Conservation (phyloP, 2,113 vertebrate genomes). For the Casuarius casuarius region DNA sequence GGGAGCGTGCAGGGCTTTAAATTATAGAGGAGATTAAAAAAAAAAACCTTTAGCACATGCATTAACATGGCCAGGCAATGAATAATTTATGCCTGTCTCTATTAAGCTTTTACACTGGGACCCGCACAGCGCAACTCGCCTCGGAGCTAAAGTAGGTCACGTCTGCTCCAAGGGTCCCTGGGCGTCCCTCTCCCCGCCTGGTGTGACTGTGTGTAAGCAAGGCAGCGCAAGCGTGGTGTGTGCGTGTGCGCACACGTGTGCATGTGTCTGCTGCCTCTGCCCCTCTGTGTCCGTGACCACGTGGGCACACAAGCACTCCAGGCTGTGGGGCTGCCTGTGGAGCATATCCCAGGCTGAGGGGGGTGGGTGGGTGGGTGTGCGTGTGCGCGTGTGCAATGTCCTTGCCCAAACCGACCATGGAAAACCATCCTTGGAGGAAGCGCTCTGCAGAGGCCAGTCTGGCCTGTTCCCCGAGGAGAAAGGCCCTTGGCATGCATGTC, state of each 20-base stretch:
- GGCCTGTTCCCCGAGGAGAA: not conserved
- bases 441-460: not conserved
- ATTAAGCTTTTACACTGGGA: constrained; percentile 21
- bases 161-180: not conserved
- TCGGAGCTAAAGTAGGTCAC: constrained; percentile 59
- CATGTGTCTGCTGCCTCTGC: not conserved
- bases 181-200: accelerated
- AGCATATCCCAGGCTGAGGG: too few species aligned
- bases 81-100: constrained; percentile 47
- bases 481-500: too few species aligned
- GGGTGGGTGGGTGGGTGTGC: not conserved
- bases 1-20: constrained; percentile 11
- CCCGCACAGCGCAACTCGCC: accelerated
- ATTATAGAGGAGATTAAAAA: constrained; percentile 56
- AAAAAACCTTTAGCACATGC: constrained; percentile 41
- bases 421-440: not conserved
- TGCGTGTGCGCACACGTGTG: not conserved
- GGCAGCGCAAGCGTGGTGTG: too few species aligned
- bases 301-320: not conserved
- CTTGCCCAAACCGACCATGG: too few species aligned
- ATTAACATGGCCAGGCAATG: constrained; percentile 49
- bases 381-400: not conserved
- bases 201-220: not conserved
- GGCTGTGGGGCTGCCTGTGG: too few species aligned
- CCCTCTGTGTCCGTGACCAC: accelerated